Conservation (phyloP, 2,797 vertebrate genomes). For the Poeciliopsis paucimaculata region DNA sequence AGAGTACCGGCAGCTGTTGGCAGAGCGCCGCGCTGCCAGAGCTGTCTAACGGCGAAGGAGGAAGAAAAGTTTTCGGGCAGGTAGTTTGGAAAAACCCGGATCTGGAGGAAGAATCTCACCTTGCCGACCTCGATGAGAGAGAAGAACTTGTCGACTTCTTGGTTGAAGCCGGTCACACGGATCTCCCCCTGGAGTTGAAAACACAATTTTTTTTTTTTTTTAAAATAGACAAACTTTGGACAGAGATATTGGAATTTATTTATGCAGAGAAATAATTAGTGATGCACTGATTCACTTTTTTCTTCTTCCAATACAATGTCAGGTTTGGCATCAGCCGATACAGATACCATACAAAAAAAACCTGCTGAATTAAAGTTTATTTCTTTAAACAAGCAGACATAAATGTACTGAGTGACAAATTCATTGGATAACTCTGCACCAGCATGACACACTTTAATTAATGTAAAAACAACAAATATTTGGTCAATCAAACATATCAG, state of each 20-base stretch:
- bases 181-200: slow-evolving; percentile 90
- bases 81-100: slow-evolving; percentile 31
- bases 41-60: slow-evolving; percentile 24
- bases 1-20: slow-evolving; percentile 57
- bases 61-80: slow-evolving; percentile 23
- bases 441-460: too few relatives aligned
- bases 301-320: too few relatives aligned
- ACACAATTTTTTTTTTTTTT: neutral
- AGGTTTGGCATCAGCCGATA: too few relatives aligned
- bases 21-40: slow-evolving; percentile 47
- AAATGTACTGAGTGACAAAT: too few relatives aligned
- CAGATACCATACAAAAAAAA: too few relatives aligned
- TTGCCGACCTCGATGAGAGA: slow-evolving; percentile 92
- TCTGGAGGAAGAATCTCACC: slow-evolving; percentile 78
- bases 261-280: neutral
- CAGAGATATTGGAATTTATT: neutral
- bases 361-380: too few relatives aligned
- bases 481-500: too few relatives aligned
- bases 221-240: neutral
- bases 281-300: too few relatives aligned
- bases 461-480: too few relatives aligned
- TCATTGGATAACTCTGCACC: too few relatives aligned
- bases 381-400: too few relatives aligned
- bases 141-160: slow-evolving; percentile 96
- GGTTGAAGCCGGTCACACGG: slow-evolving; percentile 93